phyloP scores from a whole-genome alignment of 2,113 vertebrate genomes.

The Notothenia coriiceps region DNA sequence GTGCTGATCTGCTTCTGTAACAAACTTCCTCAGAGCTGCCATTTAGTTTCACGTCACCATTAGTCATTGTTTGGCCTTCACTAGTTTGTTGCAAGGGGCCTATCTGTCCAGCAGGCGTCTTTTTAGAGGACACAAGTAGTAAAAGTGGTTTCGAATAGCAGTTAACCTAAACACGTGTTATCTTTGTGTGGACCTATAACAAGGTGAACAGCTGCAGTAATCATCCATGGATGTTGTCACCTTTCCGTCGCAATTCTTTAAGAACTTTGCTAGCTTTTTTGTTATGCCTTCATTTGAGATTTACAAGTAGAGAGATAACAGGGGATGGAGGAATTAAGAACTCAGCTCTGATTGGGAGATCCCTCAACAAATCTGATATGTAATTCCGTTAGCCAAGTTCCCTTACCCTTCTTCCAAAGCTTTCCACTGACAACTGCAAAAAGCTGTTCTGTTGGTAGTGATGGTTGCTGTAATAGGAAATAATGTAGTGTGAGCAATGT shows the following conservation, averaged over 20 bases:
- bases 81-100: too few species aligned
- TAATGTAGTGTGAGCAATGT: conserved; percentile 1
- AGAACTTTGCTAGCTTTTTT: background rate
- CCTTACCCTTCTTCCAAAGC: background rate
- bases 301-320: background rate
- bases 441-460: background rate
- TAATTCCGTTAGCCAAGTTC: background rate
- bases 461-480: conserved; percentile 7
- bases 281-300: background rate
- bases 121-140: background rate
- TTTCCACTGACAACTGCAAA: background rate
- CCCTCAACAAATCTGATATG: background rate
- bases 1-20: background rate
- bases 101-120: background rate
- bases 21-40: background rate
- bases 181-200: background rate
- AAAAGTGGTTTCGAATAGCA: background rate
- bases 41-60: background rate
- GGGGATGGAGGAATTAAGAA: background rate
- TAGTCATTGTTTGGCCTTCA: background rate
- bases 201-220: background rate
- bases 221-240: background rate
- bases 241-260: background rate
- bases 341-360: conserved; percentile 13
- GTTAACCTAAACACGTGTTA: background rate